Conservation (phyloP, 2,797 vertebrate genomes). For the Lagorchestes hirsutus region DNA sequence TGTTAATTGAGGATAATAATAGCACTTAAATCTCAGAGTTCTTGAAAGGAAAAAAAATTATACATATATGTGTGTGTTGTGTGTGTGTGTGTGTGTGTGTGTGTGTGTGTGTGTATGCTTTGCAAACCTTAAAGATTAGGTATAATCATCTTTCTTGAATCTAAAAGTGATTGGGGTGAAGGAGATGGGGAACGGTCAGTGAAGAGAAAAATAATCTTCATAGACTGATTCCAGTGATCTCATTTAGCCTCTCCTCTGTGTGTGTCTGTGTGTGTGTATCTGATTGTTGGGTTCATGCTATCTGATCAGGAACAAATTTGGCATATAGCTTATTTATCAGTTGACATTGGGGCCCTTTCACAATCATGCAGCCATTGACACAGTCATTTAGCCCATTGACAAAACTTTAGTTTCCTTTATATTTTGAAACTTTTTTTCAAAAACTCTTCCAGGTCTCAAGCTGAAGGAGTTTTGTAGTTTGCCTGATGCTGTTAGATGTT, state of each 20-base stretch:
- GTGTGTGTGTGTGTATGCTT: not conserved
- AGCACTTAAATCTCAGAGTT: not conserved
- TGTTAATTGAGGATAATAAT: not conserved
- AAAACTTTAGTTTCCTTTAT: slow-evolving; percentile 73
- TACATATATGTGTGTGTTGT: too few relatives aligned
- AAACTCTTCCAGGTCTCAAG: slow-evolving; percentile 68
- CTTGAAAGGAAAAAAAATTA: not conserved
- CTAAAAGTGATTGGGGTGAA: not conserved
- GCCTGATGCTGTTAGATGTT: slow-evolving; percentile 75
- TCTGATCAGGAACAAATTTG: slow-evolving; percentile 79
- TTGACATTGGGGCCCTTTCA: slow-evolving; percentile 73
- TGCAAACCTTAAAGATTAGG: not conserved
- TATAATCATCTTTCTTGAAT: not conserved
- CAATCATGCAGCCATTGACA: slow-evolving; percentile 70
- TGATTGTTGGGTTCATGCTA: slow-evolving; percentile 67
- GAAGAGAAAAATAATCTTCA: slow-evolving; percentile 41
- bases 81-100: too few relatives aligned
- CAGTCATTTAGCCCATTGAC: slow-evolving; percentile 68
- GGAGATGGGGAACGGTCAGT: not conserved
- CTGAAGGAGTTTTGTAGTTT: slow-evolving; percentile 66
- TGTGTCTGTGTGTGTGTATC: not conserved
- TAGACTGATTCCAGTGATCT: slow-evolving; percentile 31
- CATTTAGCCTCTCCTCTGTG: slow-evolving; percentile 68
- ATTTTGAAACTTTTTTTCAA: slow-evolving; percentile 58
- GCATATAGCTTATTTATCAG: slow-evolving; percentile 75